Evolutionary conservation across 2,113 vertebrate genomes (phyloP).

Genomic region (Myxocyprinus asiaticus): DNA sequence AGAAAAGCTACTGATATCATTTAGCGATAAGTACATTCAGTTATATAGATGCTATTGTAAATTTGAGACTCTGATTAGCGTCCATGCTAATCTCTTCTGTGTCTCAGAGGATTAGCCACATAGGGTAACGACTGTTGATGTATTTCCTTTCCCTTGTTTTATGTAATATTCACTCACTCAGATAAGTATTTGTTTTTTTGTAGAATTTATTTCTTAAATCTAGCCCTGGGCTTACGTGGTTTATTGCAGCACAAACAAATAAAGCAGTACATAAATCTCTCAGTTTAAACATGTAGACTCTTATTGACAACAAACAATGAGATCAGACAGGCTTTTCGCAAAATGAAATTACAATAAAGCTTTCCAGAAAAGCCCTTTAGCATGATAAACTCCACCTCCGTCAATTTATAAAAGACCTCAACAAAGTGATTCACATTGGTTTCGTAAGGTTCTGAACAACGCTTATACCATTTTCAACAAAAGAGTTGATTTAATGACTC

Average conservation of each 20-base stretch:
- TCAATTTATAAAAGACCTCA: neutral
- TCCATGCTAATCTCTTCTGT: slow-evolving; percentile 34
- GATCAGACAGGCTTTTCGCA: slow-evolving; percentile 12
- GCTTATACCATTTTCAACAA: no score
- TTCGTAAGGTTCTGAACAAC: no score
- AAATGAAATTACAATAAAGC: slow-evolving; percentile 10
- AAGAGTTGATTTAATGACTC: no score
- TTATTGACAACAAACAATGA: slow-evolving; percentile 9
- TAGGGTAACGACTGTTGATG: slow-evolving; percentile 10
- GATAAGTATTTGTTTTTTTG: slow-evolving; percentile 4
- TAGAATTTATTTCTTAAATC: slow-evolving; percentile 5
- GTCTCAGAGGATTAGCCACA: slow-evolving; percentile 29
- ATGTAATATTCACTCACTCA: neutral
- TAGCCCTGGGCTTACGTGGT: neutral
- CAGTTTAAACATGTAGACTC: slow-evolving; percentile 7
- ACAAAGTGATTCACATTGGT: neutral
- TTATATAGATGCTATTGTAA: slow-evolving; percentile 31
- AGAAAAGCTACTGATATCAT: slow-evolving; percentile 9
- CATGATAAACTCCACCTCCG: neutral
- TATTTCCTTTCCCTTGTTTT: slow-evolving; percentile 1
- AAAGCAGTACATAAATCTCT: slow-evolving; percentile 19
- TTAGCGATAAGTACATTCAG: slow-evolving; percentile 27
- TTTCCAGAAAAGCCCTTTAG: slow-evolving; percentile 28
- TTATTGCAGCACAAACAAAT: slow-evolving; percentile 19
- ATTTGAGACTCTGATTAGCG: slow-evolving; percentile 33